A percentile compares a stretch with the other conserved stretches of the same genome.
phyloP scores from a whole-genome alignment of 1,140 invertebrate species.

The Frieseomelitta varia region DNA sequence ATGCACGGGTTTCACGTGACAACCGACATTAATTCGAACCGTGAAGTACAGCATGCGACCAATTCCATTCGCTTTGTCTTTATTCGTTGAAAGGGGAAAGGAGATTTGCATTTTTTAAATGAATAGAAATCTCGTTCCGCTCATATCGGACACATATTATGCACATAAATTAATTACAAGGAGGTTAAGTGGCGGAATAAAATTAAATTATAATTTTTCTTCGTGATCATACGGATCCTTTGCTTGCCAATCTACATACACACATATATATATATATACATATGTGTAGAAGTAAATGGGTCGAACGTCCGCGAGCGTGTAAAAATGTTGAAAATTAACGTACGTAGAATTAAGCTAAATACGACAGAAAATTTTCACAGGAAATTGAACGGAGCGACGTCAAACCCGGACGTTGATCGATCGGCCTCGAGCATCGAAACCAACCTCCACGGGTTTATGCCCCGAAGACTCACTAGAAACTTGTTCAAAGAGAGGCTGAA shows the following conservation, averaged over 20 bases:
- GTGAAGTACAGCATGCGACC: no score
- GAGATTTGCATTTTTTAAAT: background rate
- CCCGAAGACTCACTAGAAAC: slow-evolving; percentile 18
- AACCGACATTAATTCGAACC: background rate
- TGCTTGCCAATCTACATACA: background rate
- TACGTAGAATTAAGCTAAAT: background rate
- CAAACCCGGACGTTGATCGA: slow-evolving; percentile 14
- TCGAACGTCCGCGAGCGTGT: background rate
- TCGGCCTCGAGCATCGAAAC: slow-evolving; percentile 18
- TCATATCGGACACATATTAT: background rate
- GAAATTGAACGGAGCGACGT: background rate
- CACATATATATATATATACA: no score
- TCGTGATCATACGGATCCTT: background rate
- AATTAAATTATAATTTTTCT: slow-evolving; percentile 1
- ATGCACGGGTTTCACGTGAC: background rate
- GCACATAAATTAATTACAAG: slow-evolving; percentile 23
- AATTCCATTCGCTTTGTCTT: background rate
- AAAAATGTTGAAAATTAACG: background rate
- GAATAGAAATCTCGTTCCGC: background rate
- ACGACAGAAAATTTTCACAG: background rate
- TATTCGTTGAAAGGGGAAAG: background rate
- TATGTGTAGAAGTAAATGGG: background rate
- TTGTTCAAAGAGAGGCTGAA: slow-evolving; percentile 48
- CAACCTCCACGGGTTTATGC: slow-evolving; percentile 17
- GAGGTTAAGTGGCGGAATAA: background rate